phyloP scores from a whole-genome alignment of 2,113 vertebrate genomes.

The Lepisosteus osseus region DNA sequence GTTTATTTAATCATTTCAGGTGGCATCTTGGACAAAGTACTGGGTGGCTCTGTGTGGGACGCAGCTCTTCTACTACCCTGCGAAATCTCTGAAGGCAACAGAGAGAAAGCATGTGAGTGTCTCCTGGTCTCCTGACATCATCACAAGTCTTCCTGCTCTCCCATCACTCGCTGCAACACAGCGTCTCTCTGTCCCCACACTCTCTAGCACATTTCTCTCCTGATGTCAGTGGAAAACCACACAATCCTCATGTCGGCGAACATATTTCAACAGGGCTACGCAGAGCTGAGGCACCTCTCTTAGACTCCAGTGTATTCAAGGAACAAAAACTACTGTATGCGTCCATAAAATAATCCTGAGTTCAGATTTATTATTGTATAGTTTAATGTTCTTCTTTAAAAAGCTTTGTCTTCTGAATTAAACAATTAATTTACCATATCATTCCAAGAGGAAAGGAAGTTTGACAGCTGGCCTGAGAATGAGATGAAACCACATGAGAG shows the following conservation, averaged over 20 bases:
- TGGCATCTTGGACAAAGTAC: constrained; percentile 96
- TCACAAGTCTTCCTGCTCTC: too few species aligned
- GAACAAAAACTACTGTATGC: too few species aligned
- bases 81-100: constrained; percentile 95
- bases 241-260: too few species aligned
- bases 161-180: background rate
- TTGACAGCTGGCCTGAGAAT: background rate
- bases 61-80: constrained; percentile 92
- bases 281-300: background rate
- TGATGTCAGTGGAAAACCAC: too few species aligned
- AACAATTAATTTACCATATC: too few species aligned
- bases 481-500: background rate
- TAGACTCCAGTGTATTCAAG: too few species aligned
- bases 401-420: too few species aligned
- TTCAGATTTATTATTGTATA: too few species aligned
- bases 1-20: constrained; percentile 55
- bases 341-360: too few species aligned
- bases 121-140: too few species aligned
- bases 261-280: too few species aligned
- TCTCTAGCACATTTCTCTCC: background rate
- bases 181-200: background rate
- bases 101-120: constrained; percentile 94
- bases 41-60: constrained; percentile 92
- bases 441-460: background rate
- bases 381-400: too few species aligned